These are phyloP conservation scores for Menidia beryllina DNA, from an alignment of 2,113 vertebrate species.

Conservation along the genomic window DNA sequence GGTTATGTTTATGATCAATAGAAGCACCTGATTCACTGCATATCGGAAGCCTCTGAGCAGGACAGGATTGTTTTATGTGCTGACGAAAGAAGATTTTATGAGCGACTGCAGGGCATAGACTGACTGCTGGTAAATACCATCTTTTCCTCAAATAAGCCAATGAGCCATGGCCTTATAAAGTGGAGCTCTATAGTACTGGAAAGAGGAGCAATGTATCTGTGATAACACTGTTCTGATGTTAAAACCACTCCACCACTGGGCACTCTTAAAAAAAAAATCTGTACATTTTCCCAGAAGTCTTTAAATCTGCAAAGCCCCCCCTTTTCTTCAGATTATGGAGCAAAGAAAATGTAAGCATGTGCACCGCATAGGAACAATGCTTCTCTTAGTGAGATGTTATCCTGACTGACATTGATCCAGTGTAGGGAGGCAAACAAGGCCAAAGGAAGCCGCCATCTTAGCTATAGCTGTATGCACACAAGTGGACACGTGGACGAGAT, in stretches of 20 bases:
- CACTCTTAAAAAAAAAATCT: neutral
- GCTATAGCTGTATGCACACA: slow-evolving; percentile 35
- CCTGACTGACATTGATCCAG: slow-evolving; percentile 53
- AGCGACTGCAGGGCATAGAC: slow-evolving; percentile 14
- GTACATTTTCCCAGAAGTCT: slow-evolving; percentile 20
- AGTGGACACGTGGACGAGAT: slow-evolving; percentile 32
- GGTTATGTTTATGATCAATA: slow-evolving; percentile 72
- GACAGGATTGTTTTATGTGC: slow-evolving; percentile 59
- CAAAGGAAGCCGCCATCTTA: slow-evolving; percentile 52
- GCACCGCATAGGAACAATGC: slow-evolving; percentile 43
- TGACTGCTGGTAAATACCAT: slow-evolving; percentile 14
- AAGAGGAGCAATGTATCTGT: slow-evolving; percentile 12
- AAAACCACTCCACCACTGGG: neutral
- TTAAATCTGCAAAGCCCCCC: neutral
- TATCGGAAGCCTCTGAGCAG: slow-evolving; percentile 55
- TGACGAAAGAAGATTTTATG: slow-evolving; percentile 41
- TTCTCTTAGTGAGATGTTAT: slow-evolving; percentile 32
- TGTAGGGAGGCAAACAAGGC: slow-evolving; percentile 35
- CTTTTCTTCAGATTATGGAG: slow-evolving; percentile 28
- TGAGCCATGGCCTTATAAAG: neutral
- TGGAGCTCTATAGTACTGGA: slow-evolving; percentile 2
- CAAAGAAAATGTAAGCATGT: slow-evolving; percentile 9
- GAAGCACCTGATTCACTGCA: slow-evolving; percentile 70
- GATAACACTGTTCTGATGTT: neutral
- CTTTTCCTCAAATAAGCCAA: slow-evolving; percentile 31